phyloP scores from a whole-genome alignment of 2,888 invertebrate genomes.

The Dermolepida albohirtum region DNA sequence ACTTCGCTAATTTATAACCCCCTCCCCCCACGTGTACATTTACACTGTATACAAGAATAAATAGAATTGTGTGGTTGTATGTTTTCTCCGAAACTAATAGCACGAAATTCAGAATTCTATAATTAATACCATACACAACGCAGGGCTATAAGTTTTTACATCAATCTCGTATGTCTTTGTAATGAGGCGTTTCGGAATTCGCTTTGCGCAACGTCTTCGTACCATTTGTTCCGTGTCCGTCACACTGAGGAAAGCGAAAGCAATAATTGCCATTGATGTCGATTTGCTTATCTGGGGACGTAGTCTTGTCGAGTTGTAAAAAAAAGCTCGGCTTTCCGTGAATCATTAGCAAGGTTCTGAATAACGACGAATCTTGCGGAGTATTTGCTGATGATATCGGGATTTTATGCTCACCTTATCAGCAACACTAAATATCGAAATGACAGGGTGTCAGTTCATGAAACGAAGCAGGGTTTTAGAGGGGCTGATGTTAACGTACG shows the following conservation, averaged over 20 bases:
- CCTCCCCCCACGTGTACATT: too few relatives aligned
- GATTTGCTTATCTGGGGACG: constrained; percentile 36
- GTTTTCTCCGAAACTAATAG: too few relatives aligned
- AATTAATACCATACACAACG: background rate
- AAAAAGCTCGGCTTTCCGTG: constrained; percentile 27
- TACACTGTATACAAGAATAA: too few relatives aligned
- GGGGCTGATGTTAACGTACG: constrained; percentile 12
- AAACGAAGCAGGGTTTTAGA: constrained; percentile 17
- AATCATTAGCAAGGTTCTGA: constrained; percentile 26
- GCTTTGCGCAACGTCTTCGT: background rate
- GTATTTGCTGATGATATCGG: constrained; percentile 31
- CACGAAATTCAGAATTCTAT: too few relatives aligned
- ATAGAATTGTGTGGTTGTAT: too few relatives aligned
- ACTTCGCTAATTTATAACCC: too few relatives aligned
- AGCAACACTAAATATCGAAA: constrained; percentile 31
- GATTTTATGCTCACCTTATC: constrained; percentile 31
- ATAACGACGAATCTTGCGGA: constrained; percentile 25
- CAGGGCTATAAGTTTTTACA: background rate
- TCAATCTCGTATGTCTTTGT: constrained; percentile 1
- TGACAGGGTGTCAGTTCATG: constrained; percentile 30
- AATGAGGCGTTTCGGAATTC: background rate
- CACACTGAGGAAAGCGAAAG: constrained; percentile 11
- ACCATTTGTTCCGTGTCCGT: constrained; percentile 5
- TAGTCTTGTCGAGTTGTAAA: constrained; percentile 22
- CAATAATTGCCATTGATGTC: constrained; percentile 28